phyloP scores from a whole-genome alignment of 2,888 invertebrate species.

The Luperina nickerlii region DNA sequence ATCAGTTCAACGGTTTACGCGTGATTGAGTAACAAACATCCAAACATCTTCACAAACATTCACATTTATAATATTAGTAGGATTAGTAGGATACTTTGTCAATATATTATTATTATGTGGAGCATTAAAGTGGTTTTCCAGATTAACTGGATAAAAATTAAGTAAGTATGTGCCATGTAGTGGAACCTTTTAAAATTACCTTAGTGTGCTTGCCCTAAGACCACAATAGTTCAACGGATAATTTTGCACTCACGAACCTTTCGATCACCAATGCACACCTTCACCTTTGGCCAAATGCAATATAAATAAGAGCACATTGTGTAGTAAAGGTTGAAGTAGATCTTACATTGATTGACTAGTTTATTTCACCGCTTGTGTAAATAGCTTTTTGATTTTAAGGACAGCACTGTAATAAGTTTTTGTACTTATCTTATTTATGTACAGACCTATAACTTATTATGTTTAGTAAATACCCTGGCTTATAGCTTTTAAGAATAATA shows the following conservation, averaged over 20 bases:
- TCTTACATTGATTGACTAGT: conserved; percentile 9
- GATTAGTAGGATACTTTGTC: background rate
- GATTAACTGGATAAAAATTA: background rate
- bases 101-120: background rate
- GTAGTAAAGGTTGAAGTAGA: conserved; percentile 7
- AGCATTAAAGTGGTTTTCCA: background rate
- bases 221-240: conserved; percentile 8
- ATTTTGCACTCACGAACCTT: conserved; percentile 22
- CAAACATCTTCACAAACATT: no score
- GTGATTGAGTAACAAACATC: no score
- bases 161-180: background rate
- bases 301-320: conserved; percentile 45
- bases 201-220: background rate
- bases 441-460: background rate
- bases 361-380: background rate
- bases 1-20: no score
- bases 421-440: background rate
- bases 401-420: background rate
- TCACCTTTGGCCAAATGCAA: conserved; percentile 33
- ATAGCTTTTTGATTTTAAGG: background rate
- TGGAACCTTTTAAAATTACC: background rate
- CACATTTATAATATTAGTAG: no score
- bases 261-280: conserved; percentile 37
- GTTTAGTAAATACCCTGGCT: background rate
- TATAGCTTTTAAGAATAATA: background rate